These are phyloP conservation scores for Oryctes rhinoceros DNA, from an alignment of 1,140 invertebrate genomes.

Conservation along the genomic window DNA sequence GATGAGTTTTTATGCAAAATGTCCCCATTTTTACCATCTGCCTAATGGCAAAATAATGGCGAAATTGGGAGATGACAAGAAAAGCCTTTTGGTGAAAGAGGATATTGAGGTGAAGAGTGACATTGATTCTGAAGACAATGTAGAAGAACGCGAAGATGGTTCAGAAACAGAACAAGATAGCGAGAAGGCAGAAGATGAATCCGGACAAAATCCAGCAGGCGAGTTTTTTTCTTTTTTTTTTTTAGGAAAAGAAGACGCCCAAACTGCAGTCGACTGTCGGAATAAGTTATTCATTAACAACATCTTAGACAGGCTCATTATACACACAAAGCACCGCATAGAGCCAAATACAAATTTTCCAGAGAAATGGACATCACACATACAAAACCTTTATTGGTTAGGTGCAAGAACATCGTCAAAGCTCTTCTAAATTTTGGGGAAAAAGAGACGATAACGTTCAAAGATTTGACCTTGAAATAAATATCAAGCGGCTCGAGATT, in stretches of 20 bases:
- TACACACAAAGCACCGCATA: conserved; percentile 36
- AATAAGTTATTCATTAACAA: conserved; percentile 41
- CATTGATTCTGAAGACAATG: conserved; percentile 38
- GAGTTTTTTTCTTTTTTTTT: conserved; percentile 10
- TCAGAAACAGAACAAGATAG: conserved; percentile 41
- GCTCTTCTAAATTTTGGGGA: conserved; percentile 53
- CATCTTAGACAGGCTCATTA: conserved; percentile 38
- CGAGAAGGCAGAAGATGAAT: conserved; percentile 15
- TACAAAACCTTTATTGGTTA: conserved; percentile 45
- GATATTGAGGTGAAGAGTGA: conserved; percentile 41
- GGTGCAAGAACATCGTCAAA: conserved; percentile 46
- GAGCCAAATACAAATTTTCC: neutral
- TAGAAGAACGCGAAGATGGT: conserved; percentile 40
- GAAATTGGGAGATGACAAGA: conserved; percentile 12
- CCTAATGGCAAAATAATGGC: neutral
- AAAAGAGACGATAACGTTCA: conserved; percentile 49
- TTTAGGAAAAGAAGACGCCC: conserved; percentile 37
- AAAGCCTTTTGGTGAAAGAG: conserved; percentile 15
- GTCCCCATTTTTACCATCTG: neutral
- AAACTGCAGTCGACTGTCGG: conserved; percentile 42
- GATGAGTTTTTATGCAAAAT: neutral
- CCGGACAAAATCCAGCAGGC: neutral
- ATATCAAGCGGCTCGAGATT: conserved; percentile 45
- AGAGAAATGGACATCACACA: conserved; percentile 40
- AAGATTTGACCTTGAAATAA: conserved; percentile 44